Conservation (phyloP, 2,113 vertebrate species). For the Helogale parvula region DNA sequence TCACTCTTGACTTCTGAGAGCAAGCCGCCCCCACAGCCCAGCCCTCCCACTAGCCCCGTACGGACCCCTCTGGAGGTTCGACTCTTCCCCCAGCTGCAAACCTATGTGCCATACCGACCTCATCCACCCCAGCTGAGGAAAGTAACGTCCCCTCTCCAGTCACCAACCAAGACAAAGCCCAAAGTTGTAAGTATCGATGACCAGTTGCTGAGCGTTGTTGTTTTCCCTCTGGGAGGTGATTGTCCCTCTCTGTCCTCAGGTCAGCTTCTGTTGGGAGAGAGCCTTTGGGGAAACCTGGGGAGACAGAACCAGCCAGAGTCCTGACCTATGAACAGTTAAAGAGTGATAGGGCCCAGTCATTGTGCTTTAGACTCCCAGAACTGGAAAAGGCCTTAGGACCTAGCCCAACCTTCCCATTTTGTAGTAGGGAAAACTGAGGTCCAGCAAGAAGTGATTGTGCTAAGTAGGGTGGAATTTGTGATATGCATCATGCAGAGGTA, state of each 20-base stretch:
- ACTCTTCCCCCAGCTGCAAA: conserved; percentile 89
- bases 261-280: neutral
- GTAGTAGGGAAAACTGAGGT: neutral
- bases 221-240: neutral
- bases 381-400: neutral
- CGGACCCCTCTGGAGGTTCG: conserved; percentile 88
- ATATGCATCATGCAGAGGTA: neutral
- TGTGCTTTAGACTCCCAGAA: neutral
- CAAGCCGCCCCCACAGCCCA: conserved; percentile 84
- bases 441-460: neutral
- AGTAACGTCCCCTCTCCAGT: conserved; percentile 83
- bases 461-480: neutral
- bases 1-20: conserved; percentile 88
- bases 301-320: neutral
- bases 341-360: neutral
- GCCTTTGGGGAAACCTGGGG: neutral
- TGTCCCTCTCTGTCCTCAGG: neutral
- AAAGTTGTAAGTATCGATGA: conserved; percentile 89
- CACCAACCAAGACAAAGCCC: conserved; percentile 84
- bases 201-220: accelerated
- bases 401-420: neutral
- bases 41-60: conserved; percentile 89
- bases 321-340: neutral
- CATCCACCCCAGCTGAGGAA: conserved; percentile 87
- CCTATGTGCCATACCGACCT: conserved; percentile 85